Conservation (phyloP, 2,888 invertebrate genomes). For the Aricia artaxerxes region DNA sequence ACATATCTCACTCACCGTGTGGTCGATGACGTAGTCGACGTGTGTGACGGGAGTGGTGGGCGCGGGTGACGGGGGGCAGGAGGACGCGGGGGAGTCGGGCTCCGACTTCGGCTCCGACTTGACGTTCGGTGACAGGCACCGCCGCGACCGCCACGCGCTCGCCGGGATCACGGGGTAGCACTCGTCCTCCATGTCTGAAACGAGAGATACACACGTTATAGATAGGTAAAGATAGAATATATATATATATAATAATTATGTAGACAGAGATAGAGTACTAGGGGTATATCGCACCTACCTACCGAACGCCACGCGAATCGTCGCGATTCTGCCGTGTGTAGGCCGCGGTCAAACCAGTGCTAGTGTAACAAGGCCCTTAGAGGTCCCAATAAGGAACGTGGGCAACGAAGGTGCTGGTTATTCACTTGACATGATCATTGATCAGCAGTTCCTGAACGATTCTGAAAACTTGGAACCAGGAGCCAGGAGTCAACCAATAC, state of each 20-base stretch:
- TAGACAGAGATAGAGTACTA: background rate
- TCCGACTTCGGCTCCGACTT: slow-evolving; percentile 90
- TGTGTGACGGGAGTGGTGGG: slow-evolving; percentile 79
- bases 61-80: slow-evolving; percentile 86
- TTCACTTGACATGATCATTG: too few species aligned
- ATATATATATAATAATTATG: too few species aligned
- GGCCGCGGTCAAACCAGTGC: too few species aligned
- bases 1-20: slow-evolving; percentile 71
- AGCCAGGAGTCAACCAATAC: too few species aligned
- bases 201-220: background rate
- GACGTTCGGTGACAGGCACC: slow-evolving; percentile 74
- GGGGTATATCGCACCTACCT: background rate
- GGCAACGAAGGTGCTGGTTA: too few species aligned
- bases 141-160: slow-evolving; percentile 72
- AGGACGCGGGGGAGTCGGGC: slow-evolving; percentile 86
- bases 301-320: too few species aligned
- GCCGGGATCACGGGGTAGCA: slow-evolving; percentile 91
- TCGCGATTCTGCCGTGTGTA: too few species aligned
- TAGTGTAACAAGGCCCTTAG: too few species aligned
- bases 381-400: too few species aligned
- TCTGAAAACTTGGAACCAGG: too few species aligned
- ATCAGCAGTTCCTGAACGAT: background rate
- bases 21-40: slow-evolving; percentile 83
- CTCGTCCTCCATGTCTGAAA: slow-evolving; percentile 93
- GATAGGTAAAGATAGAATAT: background rate